These are phyloP conservation scores for Lepidocolaptes lacrymiger DNA, from an alignment of 2,797 vertebrate species.

Conservation along the genomic window DNA sequence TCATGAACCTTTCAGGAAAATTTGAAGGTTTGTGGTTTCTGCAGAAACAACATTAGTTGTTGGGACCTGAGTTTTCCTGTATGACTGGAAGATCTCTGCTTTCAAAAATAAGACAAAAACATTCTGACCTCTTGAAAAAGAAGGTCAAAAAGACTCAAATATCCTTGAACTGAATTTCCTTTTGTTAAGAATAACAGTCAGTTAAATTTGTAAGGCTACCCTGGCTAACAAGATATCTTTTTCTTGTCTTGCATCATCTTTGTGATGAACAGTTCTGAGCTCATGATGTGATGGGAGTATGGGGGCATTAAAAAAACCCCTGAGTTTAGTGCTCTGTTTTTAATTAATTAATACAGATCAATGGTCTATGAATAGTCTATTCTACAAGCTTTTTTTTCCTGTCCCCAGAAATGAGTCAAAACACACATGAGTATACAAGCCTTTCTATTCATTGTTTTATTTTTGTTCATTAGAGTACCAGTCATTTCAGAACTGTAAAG, in stretches of 20 bases:
- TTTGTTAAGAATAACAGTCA: not conserved
- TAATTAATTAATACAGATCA: not conserved
- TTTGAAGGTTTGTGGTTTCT: not conserved
- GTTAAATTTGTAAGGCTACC: constrained; percentile 28
- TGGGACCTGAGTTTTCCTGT: not conserved
- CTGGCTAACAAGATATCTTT: not conserved
- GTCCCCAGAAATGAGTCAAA: not conserved
- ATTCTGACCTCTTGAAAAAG: not conserved
- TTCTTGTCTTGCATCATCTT: not conserved
- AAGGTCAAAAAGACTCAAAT: not conserved
- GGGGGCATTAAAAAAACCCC: not conserved
- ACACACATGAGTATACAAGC: not conserved
- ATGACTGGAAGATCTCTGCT: not conserved
- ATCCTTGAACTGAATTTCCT: constrained; percentile 13
- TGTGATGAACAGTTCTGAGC: not conserved
- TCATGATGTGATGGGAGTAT: not conserved
- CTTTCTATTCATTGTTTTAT: not conserved
- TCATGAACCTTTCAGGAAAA: not conserved
- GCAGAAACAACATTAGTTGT: not conserved
- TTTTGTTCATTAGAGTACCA: not conserved
- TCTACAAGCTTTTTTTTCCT: not conserved
- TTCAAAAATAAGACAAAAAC: not conserved
- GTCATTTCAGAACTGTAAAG: not conserved
- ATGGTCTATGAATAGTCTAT: not conserved
- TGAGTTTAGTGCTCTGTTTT: not conserved